Percentiles rank a stretch among this genome's conserved stretches.
Evolutionary conservation across 2,797 vertebrate genomes (phyloP).

Genomic region (Antrozous pallidus): DNA sequence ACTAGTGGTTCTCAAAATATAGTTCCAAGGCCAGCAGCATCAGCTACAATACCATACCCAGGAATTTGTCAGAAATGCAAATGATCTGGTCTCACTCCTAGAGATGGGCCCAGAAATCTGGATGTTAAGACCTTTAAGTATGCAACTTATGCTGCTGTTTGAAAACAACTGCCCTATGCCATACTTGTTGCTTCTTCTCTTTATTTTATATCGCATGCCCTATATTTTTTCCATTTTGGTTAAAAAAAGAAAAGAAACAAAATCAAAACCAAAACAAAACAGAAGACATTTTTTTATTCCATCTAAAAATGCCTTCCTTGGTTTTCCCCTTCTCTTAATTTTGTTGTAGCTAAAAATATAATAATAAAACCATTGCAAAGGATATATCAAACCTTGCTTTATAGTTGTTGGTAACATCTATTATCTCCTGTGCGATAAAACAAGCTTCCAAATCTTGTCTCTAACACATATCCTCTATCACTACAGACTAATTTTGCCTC

Average conservation of each 20-base stretch:
- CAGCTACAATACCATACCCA: background rate
- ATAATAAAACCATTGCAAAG: background rate
- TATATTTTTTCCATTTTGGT: background rate
- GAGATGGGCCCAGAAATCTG: background rate
- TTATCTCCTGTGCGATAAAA: background rate
- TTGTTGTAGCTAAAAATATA: background rate
- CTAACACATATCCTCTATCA: background rate
- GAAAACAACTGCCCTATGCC: background rate
- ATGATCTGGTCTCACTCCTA: background rate
- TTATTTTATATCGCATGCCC: background rate
- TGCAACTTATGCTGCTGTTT: background rate
- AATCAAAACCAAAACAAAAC: background rate
- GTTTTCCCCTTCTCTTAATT: background rate
- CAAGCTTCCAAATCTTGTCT: background rate
- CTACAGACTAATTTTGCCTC: background rate
- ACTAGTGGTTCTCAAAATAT: background rate
- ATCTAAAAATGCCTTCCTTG: background rate
- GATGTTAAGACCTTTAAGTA: background rate
- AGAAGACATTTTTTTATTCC: background rate
- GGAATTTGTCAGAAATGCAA: background rate
- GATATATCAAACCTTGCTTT: background rate
- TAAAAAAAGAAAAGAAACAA: background rate
- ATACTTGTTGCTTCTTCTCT: background rate
- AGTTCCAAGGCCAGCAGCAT: background rate
- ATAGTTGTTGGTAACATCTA: background rate